Evolutionary conservation across 64 coral and sea anemone genomes (phyloP).

Genomic region (Porites australiensis): DNA sequence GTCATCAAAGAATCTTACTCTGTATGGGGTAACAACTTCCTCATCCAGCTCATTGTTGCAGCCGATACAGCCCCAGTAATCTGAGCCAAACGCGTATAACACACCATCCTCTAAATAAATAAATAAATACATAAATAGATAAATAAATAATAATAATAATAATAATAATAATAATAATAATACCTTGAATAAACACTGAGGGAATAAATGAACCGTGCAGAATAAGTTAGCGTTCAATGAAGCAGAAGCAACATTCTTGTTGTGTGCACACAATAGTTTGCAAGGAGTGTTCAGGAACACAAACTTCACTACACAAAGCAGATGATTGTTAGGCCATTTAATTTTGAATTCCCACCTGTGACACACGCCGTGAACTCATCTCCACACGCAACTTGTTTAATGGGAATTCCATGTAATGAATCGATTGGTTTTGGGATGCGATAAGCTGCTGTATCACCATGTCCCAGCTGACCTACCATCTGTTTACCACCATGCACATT

Average conservation of each 20-base stretch:
- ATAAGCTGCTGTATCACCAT: conserved; percentile 83
- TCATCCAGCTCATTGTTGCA: conserved; percentile 90
- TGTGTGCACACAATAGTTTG: too few relatives aligned
- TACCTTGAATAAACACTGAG: too few relatives aligned
- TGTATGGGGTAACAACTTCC: conserved; percentile 70
- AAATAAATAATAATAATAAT: too few relatives aligned
- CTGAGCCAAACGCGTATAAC: conserved; percentile 91
- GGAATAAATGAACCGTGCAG: too few relatives aligned
- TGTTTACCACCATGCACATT: conserved; percentile 89
- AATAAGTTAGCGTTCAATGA: too few relatives aligned
- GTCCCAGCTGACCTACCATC: conserved; percentile 95
- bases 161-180: too few relatives aligned
- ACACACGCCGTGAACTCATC: conserved; percentile 98
- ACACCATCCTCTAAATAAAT: conserved; percentile 75
- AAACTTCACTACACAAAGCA: too few relatives aligned
- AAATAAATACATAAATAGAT: neutral
- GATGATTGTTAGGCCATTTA: neutral
- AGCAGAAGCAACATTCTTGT: too few relatives aligned
- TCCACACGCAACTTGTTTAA: conserved; percentile 94
- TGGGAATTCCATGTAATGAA: conserved; percentile 79
- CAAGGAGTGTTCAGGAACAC: too few relatives aligned
- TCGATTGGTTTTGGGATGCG: conserved; percentile 87
- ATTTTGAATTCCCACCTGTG: conserved; percentile 55
- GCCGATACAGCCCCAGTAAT: conserved; percentile 96
- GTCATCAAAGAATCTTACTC: conserved; percentile 82